Conservation (phyloP, 53 echinoderm and acorn worm species). For the Actinopyga echinites region DNA sequence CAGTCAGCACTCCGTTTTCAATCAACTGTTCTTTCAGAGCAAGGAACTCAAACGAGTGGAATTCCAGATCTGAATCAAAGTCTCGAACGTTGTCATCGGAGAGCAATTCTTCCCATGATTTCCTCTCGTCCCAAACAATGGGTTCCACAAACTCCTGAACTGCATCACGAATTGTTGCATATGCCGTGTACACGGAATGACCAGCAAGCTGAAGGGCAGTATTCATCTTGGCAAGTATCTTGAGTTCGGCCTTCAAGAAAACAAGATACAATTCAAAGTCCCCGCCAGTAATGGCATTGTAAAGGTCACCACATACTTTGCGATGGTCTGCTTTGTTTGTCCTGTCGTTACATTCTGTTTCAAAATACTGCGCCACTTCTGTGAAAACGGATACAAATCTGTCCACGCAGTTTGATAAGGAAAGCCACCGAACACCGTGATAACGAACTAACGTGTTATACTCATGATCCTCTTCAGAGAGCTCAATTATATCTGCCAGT, state of each 20-base stretch:
- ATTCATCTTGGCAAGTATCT: conserved; percentile 13
- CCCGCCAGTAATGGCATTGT: too few relatives aligned
- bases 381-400: conserved; percentile 7
- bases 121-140: conserved; percentile 9
- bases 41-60: neutral
- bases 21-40: neutral
- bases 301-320: too few relatives aligned
- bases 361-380: neutral
- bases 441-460: neutral
- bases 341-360: conserved; percentile 2
- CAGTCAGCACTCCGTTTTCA: conserved; percentile 8
- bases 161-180: neutral
- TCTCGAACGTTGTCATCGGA: neutral
- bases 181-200: conserved; percentile 11
- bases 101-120: conserved; percentile 11
- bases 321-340: too few relatives aligned
- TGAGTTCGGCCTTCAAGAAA: neutral
- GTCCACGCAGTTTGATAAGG: conserved; percentile 1
- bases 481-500: neutral
- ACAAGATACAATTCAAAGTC: too few relatives aligned
- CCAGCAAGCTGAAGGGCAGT: neutral
- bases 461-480: neutral
- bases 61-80: neutral
- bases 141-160: conserved; percentile 1
- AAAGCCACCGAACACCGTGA: conserved; percentile 1